A percentile compares a stretch with the other conserved stretches of the same genome.
phyloP scores from a whole-genome alignment of 64 coral and sea anemone species.

The Platygyra sinensis region DNA sequence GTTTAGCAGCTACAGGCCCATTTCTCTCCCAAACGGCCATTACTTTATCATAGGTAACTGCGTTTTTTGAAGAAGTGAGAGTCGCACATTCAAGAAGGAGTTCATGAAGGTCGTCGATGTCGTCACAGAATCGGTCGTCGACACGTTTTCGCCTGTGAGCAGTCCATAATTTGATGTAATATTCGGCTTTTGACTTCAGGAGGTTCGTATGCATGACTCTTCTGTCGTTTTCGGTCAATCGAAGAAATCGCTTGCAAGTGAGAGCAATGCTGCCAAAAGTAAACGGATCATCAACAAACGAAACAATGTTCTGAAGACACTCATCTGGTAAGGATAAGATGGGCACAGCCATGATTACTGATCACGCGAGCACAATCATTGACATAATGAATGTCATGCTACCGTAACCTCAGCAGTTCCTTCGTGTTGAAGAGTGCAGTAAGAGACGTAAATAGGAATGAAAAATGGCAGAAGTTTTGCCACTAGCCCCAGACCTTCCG shows the following conservation, averaged over 20 bases:
- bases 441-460: too few species aligned
- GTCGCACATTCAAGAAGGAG: slow-evolving; percentile 2
- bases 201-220: slow-evolving; percentile 27
- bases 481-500: too few species aligned
- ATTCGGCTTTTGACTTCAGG: slow-evolving; percentile 38
- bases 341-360: too few species aligned
- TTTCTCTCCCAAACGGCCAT: background rate
- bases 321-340: too few species aligned
- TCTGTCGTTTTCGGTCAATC: background rate
- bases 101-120: background rate
- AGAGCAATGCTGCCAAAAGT: slow-evolving; percentile 43
- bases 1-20: slow-evolving; percentile 36
- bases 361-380: too few species aligned
- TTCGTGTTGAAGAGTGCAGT: too few species aligned
- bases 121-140: background rate
- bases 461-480: too few species aligned
- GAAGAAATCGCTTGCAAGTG: slow-evolving; percentile 50
- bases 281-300: background rate
- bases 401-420: too few species aligned
- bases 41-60: slow-evolving; percentile 8
- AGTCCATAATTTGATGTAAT: slow-evolving; percentile 33
- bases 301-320: background rate
- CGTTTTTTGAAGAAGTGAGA: background rate
- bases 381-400: too few species aligned
- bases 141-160: background rate